Conservation (phyloP, 2,888 invertebrate genomes). For the Cheilosia scutellata region DNA sequence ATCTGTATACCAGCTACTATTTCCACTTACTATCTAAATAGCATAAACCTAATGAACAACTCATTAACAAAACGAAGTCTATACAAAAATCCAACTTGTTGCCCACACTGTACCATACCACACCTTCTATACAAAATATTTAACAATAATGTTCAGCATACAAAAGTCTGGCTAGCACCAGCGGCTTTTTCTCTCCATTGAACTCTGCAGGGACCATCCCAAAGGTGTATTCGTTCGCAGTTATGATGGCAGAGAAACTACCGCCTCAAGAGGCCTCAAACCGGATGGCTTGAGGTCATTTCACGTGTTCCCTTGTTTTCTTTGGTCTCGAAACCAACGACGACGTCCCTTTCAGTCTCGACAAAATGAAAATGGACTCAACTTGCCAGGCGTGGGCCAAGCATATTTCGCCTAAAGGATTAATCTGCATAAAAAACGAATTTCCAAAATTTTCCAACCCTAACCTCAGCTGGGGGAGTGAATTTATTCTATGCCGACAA, state of each 20-base stretch:
- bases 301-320: constrained; percentile 45
- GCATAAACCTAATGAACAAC: no score
- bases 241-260: constrained; percentile 30
- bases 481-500: background rate
- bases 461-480: constrained; percentile 9
- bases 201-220: constrained; percentile 46
- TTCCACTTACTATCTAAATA: no score
- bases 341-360: constrained; percentile 31
- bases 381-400: constrained; percentile 35
- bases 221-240: constrained; percentile 59
- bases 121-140: constrained; percentile 53
- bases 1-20: no score
- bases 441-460: constrained; percentile 63
- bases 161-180: constrained; percentile 15
- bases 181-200: constrained; percentile 51
- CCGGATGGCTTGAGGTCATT: constrained; percentile 68
- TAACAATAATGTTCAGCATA: constrained; percentile 57
- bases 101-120: constrained; percentile 46
- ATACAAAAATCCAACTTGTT: background rate
- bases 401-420: constrained; percentile 70
- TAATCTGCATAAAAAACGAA: constrained; percentile 75
- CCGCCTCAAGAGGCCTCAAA: constrained; percentile 51
- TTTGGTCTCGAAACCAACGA: constrained; percentile 9
- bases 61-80: no score
- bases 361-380: constrained; percentile 58